These are phyloP conservation scores for Andricus quercusramuli DNA, from an alignment of 2,888 invertebrate genomes.

Conservation along the genomic window DNA sequence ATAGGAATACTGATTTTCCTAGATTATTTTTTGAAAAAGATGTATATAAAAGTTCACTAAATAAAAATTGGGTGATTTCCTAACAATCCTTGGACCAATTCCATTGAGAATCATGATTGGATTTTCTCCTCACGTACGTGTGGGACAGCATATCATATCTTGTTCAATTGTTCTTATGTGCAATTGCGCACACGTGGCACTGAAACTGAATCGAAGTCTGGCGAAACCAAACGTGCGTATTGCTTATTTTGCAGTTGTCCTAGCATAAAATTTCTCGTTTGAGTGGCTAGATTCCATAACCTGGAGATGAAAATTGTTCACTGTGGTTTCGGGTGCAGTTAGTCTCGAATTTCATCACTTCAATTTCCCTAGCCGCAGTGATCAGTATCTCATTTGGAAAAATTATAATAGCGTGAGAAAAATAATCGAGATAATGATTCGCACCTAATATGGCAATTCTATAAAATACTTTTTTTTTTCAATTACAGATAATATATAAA, in stretches of 20 bases:
- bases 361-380: slow-evolving; percentile 4
- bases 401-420: slow-evolving; percentile 15
- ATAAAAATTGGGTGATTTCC: slow-evolving; percentile 15
- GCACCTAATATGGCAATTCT: background rate
- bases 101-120: slow-evolving; percentile 11
- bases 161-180: slow-evolving; percentile 38
- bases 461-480: background rate
- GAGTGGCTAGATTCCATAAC: background rate
- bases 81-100: slow-evolving; percentile 31
- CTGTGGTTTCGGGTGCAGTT: slow-evolving; percentile 11
- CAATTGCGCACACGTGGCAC: slow-evolving; percentile 23
- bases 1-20: no score
- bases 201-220: slow-evolving; percentile 29
- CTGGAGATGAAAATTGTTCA: slow-evolving; percentile 14
- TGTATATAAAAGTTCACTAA: background rate
- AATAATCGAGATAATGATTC: background rate
- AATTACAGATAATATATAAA: background rate
- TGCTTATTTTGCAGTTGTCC: slow-evolving; percentile 4
- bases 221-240: slow-evolving; percentile 19
- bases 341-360: slow-evolving; percentile 10
- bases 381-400: background rate
- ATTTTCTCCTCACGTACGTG: slow-evolving; percentile 31
- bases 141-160: slow-evolving; percentile 19
- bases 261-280: background rate
- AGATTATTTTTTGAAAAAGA: background rate